Evolutionary conservation across 2,888 invertebrate genomes (phyloP), one percentile per base, ranked within the genome.

Genomic region (Acleris cristana): DNA sequence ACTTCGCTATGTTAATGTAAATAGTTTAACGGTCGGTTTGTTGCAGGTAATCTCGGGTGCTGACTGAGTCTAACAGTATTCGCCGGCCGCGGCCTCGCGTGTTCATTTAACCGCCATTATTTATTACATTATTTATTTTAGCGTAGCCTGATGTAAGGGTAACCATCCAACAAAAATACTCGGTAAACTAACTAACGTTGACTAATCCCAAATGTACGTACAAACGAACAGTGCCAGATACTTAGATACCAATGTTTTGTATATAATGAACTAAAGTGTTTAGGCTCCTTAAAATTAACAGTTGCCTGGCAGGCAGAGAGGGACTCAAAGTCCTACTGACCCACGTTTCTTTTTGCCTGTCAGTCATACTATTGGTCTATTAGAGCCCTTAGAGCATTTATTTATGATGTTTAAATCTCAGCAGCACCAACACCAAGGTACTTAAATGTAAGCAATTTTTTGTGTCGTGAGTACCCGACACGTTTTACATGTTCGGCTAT

Each of bases 101-200:
- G 74, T 77, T 83, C 77, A 83, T 81, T 76, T 74, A 61, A 70
- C 74, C 76, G 74, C 80, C 80, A 76, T 79, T 87, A 86, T 88
- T 89, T 87, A 86, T 86, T 79, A 76, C 79, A 83, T 84, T 82
- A 84, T 85, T 84, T 84, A 87, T 84, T 85, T 77, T 76, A 85
- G 79, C 65, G 69, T 84, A 87, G 76, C 75, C 71, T 74, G 72
- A 51, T 71, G 69, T 80, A 87, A 87, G 80, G 79, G 78, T 83
- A 82, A 84, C 78, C 78, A 75, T 73, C 72, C 74, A 72, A 66
- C 72, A 73, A 79, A 61, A 79, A 82, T 78, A 80, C 77, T 80
- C 79, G 72, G 58, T 69, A 71, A 75, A 76, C 65, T 72, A 57
- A 64, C 65, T 72, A 57, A 64, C 65, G 48, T 52, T 64, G 72